These are phyloP conservation scores for Gastrophysa polygoni DNA, from an alignment of 2,888 invertebrate species.

Conservation along the genomic window DNA sequence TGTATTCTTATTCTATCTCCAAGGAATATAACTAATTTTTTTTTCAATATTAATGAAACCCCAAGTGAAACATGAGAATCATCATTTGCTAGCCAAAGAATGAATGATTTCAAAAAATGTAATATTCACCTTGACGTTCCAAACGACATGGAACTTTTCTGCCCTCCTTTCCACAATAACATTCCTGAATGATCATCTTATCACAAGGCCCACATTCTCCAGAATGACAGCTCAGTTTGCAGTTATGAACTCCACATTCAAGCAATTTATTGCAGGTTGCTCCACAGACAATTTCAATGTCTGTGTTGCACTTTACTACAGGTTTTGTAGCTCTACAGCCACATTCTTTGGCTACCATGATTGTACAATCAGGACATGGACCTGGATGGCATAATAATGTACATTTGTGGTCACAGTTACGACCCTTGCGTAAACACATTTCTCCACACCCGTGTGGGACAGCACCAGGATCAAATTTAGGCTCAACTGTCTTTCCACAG, in stretches of 20 bases:
- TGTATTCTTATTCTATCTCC: too few species aligned
- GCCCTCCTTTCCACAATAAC: constrained; percentile 65
- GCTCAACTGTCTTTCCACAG: constrained; percentile 81
- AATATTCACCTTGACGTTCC: constrained; percentile 2
- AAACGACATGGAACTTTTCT: constrained; percentile 59
- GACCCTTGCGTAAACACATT: constrained; percentile 71
- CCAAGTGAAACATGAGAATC: too few species aligned
- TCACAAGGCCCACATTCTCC: constrained; percentile 78
- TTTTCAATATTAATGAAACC: too few species aligned
- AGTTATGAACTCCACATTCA: constrained; percentile 79
- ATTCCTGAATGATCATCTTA: constrained; percentile 70
- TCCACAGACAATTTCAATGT: constrained; percentile 74
- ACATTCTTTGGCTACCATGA: constrained; percentile 74
- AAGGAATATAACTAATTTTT: too few species aligned
- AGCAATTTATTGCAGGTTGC: constrained; percentile 74
- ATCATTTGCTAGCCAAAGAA: too few species aligned
- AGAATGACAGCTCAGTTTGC: constrained; percentile 76
- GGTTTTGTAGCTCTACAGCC: constrained; percentile 76
- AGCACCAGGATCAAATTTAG: constrained; percentile 74
- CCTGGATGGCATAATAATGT: constrained; percentile 91
- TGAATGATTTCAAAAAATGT: constrained; percentile 53
- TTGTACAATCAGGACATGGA: constrained; percentile 89
- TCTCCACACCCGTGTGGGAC: constrained; percentile 93
- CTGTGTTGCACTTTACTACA: constrained; percentile 74
- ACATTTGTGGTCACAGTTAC: constrained; percentile 71